Conservation (phyloP, 1,140 invertebrate genomes). For the Brachionus rubens region DNA sequence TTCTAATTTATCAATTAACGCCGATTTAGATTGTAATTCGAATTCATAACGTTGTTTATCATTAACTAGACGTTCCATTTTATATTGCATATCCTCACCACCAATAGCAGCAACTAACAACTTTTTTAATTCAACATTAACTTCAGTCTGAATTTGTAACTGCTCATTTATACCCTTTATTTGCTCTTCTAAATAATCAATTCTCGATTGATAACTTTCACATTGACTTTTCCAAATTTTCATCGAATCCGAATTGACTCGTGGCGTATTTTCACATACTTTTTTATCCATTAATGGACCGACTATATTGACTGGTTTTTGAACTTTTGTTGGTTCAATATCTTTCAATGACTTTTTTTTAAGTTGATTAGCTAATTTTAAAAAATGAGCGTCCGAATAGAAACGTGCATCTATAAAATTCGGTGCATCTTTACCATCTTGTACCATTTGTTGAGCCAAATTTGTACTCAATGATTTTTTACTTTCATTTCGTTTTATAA, state of each 20-base stretch:
- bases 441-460: neutral
- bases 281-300: constrained; percentile 26
- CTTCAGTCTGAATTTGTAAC: constrained; percentile 52
- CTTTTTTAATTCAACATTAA: constrained; percentile 86
- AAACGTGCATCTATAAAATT: constrained; percentile 30
- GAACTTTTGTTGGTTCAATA: no score
- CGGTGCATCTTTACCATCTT: constrained; percentile 5
- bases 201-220: constrained; percentile 1
- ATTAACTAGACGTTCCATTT: constrained; percentile 77
- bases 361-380: neutral
- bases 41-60: constrained; percentile 81
- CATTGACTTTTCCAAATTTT: constrained; percentile 19
- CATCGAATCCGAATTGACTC: neutral
- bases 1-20: constrained; percentile 75
- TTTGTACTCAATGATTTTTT: constrained; percentile 19
- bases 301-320: constrained; percentile 25
- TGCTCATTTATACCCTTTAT: constrained; percentile 40
- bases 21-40: constrained; percentile 76
- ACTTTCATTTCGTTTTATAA: neutral
- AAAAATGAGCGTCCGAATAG: constrained; percentile 4
- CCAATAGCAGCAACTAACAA: constrained; percentile 86
- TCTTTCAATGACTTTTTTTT: constrained; percentile 1
- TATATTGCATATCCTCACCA: constrained; percentile 78
- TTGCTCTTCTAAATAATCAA: constrained; percentile 29
- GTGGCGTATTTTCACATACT: neutral